Conservation (phyloP, 1,140 invertebrate genomes). For the Formica exsecta region DNA sequence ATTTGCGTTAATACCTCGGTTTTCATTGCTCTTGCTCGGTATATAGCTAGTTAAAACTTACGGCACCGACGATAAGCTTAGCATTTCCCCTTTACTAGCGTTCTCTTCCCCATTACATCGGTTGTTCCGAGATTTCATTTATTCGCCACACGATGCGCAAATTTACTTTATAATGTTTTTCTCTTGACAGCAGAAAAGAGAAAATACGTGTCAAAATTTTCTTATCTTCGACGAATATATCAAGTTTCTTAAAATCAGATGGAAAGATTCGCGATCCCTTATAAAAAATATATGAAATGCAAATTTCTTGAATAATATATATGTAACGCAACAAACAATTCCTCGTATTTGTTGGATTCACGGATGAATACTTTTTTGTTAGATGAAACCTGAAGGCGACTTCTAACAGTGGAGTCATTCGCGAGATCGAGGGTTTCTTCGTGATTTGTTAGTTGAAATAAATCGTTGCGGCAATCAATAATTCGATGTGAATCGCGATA, state of each 20-base stretch:
- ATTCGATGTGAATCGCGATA: slow-evolving; percentile 31
- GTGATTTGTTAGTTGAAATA: slow-evolving; percentile 57
- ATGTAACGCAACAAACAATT: neutral
- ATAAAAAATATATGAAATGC: neutral
- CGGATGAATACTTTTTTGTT: slow-evolving; percentile 3
- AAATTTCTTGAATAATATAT: neutral
- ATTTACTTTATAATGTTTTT: slow-evolving; percentile 44
- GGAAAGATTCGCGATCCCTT: neutral
- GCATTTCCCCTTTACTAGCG: slow-evolving; percentile 8
- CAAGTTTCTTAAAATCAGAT: neutral
- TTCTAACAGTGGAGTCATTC: neutral
- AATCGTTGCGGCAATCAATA: slow-evolving; percentile 6
- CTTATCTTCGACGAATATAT: neutral
- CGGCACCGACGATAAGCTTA: slow-evolving; percentile 55
- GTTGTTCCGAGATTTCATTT: slow-evolving; percentile 53
- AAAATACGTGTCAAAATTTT: slow-evolving; percentile 9
- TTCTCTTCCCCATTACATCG: slow-evolving; percentile 24
- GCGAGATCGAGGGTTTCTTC: neutral
- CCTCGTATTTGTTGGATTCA: neutral
- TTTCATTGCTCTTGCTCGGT: slow-evolving; percentile 61
- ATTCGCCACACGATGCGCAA: slow-evolving; percentile 15
- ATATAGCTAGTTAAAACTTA: slow-evolving; percentile 63
- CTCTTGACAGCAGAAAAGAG: neutral
- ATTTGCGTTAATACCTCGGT: slow-evolving; percentile 54
- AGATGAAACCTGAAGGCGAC: neutral